Evolutionary conservation across 2,888 invertebrate genomes (phyloP).

Genomic region (Liodrosophila aerea): DNA sequence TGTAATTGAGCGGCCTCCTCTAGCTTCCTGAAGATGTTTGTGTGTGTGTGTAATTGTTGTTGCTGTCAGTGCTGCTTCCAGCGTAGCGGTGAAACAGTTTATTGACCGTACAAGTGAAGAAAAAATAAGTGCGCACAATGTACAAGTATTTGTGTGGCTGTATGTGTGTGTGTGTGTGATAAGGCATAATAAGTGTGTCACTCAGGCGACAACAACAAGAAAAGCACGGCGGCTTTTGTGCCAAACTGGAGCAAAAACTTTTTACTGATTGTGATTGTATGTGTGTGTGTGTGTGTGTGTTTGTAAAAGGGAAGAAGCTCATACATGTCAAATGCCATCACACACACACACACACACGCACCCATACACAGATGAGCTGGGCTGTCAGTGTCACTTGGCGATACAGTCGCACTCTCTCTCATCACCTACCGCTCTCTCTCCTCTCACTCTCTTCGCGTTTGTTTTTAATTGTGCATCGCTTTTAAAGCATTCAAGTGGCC

Average conservation of each 20-base stretch:
- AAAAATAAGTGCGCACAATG: conserved; percentile 36
- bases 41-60: conserved; percentile 15
- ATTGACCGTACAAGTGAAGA: conserved; percentile 45
- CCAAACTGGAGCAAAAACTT: conserved; percentile 63
- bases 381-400: conserved; percentile 49
- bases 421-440: conserved; percentile 13
- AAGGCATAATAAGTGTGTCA: conserved; percentile 60
- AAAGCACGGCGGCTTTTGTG: conserved; percentile 56
- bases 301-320: conserved; percentile 34
- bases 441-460: conserved; percentile 26
- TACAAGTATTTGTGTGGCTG: conserved; percentile 2
- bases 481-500: conserved; percentile 48
- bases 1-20: too few species aligned
- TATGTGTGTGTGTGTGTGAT: conserved; percentile 34
- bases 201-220: conserved; percentile 32
- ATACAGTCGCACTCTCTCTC: conserved; percentile 6
- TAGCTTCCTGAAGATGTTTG: conserved; percentile 13
- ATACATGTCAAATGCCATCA: conserved; percentile 30
- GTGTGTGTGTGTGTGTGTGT: conserved; percentile 19
- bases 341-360: conserved; percentile 12
- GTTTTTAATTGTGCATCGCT: conserved; percentile 63
- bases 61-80: conserved; percentile 31
- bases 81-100: conserved; percentile 36
- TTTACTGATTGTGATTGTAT: conserved; percentile 51
- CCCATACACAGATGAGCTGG: conserved; percentile 1